Conservation (phyloP, 2,797 vertebrate genomes). For the Triplophysa yarkandensis region DNA sequence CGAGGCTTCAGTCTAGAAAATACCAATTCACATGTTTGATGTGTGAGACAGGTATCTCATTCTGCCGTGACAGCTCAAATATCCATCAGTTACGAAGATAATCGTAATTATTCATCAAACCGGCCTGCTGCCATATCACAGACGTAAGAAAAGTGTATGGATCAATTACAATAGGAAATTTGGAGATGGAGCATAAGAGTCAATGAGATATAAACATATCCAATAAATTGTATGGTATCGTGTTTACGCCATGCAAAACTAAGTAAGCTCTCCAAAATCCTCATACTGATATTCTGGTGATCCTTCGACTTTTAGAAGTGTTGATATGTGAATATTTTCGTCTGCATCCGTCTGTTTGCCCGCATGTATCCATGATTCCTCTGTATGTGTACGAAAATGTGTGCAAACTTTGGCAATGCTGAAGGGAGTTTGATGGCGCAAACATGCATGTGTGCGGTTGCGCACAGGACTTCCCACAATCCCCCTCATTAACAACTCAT, state of each 20-base stretch:
- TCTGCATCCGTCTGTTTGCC: constrained; percentile 32
- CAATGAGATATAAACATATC: background rate
- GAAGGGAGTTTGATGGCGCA: constrained; percentile 36
- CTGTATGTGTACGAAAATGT: constrained; percentile 21
- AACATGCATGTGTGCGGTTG: constrained; percentile 58
- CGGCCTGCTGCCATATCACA: constrained; percentile 55
- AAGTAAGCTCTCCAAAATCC: background rate
- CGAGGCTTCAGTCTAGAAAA: constrained; percentile 55
- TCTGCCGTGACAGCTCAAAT: constrained; percentile 57
- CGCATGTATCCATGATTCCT: constrained; percentile 32
- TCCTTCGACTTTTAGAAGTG: constrained; percentile 4
- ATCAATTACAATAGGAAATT: constrained; percentile 34
- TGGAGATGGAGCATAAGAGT: background rate
- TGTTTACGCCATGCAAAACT: background rate
- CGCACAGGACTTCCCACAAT: constrained; percentile 80
- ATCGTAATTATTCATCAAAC: constrained; percentile 42
- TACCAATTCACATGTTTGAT: constrained; percentile 65
- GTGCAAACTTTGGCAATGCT: constrained; percentile 27
- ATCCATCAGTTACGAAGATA: constrained; percentile 62
- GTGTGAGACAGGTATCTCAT: constrained; percentile 53
- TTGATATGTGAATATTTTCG: constrained; percentile 22
- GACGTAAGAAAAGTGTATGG: constrained; percentile 46
- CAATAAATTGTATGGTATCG: too few species aligned
- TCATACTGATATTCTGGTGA: background rate
- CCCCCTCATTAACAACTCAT: constrained; percentile 93